phyloP scores from a whole-genome alignment of 2,113 vertebrate species.

The Psophia crepitans region DNA sequence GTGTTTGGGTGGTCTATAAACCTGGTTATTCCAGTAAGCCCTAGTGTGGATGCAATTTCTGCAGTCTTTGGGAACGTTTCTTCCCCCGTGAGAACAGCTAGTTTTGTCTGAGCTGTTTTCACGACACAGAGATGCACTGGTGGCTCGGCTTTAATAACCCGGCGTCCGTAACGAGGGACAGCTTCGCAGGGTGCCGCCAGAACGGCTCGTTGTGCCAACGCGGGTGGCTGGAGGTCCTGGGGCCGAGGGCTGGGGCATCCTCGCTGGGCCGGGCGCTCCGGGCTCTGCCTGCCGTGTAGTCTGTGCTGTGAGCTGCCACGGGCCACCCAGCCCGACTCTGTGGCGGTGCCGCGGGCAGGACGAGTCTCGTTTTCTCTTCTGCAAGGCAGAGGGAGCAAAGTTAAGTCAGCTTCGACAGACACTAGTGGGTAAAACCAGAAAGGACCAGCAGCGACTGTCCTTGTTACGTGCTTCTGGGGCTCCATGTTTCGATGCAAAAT shows the following conservation, averaged over 20 bases:
- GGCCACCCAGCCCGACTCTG: background rate
- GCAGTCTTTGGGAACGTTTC: background rate
- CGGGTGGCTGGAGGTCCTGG: background rate
- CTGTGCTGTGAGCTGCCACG: background rate
- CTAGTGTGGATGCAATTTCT: background rate
- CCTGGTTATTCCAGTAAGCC: background rate
- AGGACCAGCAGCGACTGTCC: background rate
- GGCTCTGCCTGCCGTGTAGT: background rate
- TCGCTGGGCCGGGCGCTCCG: background rate
- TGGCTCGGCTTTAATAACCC: background rate
- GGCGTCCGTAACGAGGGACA: accelerated
- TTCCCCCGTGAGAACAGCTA: background rate
- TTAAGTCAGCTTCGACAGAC: background rate
- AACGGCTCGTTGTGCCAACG: accelerated
- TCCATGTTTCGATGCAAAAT: background rate
- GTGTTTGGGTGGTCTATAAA: background rate
- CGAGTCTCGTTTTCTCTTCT: background rate
- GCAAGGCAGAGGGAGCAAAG: background rate
- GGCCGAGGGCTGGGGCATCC: too few relatives aligned
- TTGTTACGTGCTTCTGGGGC: background rate
- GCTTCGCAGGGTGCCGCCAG: background rate
- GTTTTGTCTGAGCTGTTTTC: background rate
- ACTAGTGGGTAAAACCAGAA: background rate
- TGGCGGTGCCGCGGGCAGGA: background rate
- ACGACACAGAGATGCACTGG: background rate